phyloP scores from a whole-genome alignment of 2,888 invertebrate genomes.

The Aleiodes alternator region DNA sequence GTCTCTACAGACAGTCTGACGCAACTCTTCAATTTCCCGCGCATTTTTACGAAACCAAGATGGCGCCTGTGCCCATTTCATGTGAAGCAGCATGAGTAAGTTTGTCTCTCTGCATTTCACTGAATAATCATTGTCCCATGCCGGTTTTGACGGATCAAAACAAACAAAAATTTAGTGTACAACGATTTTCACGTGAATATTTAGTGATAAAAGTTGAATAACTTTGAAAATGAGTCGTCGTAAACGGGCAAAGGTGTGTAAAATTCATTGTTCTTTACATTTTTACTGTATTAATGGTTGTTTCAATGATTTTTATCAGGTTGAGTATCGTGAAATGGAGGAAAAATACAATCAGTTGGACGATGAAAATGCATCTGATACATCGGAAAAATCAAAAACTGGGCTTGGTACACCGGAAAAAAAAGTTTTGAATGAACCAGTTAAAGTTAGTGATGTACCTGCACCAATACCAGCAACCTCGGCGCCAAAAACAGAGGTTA shows the following conservation, averaged over 20 bases:
- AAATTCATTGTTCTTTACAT: constrained; percentile 7
- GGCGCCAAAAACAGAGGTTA: constrained; percentile 75
- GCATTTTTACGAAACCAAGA: not conserved
- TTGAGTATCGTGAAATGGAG: constrained; percentile 82
- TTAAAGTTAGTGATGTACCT: constrained; percentile 78
- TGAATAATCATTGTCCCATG: constrained; percentile 44
- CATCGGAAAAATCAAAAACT: constrained; percentile 80
- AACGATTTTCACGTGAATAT: not conserved
- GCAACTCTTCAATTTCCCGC: not conserved
- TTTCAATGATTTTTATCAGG: constrained; percentile 70
- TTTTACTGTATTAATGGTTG: not conserved
- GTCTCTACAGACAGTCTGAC: not conserved
- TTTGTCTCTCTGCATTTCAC: constrained; percentile 7
- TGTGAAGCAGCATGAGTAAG: not conserved
- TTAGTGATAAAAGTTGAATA: constrained; percentile 31
- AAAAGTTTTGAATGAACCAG: constrained; percentile 70
- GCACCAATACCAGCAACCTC: constrained; percentile 77
- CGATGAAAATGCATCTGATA: constrained; percentile 80
- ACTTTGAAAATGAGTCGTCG: constrained; percentile 78
- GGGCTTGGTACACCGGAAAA: constrained; percentile 73
- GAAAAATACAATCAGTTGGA: constrained; percentile 81
- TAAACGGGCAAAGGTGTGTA: constrained; percentile 78
- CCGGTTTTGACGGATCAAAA: constrained; percentile 66
- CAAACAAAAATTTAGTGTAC: constrained; percentile 57
- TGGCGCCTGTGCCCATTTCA: not conserved